Base-by-base conservation (phyloP, 2,113 vertebrate genomes). In the Hipposideros armiger region DNA sequence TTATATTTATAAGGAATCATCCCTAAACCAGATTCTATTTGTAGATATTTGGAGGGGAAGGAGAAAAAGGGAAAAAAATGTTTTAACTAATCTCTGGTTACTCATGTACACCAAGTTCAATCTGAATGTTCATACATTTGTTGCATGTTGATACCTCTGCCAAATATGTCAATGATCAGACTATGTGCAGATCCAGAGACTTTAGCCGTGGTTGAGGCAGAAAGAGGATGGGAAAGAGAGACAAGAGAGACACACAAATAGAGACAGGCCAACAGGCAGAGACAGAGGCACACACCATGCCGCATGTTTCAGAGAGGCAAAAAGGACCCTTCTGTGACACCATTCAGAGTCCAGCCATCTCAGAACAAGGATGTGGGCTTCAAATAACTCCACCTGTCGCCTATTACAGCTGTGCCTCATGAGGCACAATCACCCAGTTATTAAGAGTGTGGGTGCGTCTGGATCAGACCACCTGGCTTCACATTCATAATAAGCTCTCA, bases 21-120 rank as follows among this genome's bases (percentile, higher is more conserved):
- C 93, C 54, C 66, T 64, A 58, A 26, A 54, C 82, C 77, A 70
- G 36, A 94, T 77, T 96, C 91, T 82, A 24, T 82, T 58, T 78
- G 64, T 72, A 94, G 90, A 92, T 91, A 92, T 54, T 56, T 17
- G 26, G 50, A 15, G 17, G 8, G 45, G 13, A 10, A 56, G 24
- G 28, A 20, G 6, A 54, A 72, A 86, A 30, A 91, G n/a, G 32
- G 93, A 97, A 80, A 36, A 95, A 78, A 32, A 14, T 73, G 82
- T 50, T 96, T 91, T 96, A 97, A 94, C 91, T 90, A 94, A 83
- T 78, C 96, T 93, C 95, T 92, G 94, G 92, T 88, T 90, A 96
- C 86, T 94, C 95, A 72, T 30, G 62, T 69, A 96, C 6, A 84
- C 22, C 20, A 87, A 80, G 94, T 85, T 96, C 64, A n/a, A 82